Evolutionary conservation across 2,888 invertebrate species (phyloP), one percentile per base, ranked within the genome.

Genomic region (Falcaria lacertinaria): DNA sequence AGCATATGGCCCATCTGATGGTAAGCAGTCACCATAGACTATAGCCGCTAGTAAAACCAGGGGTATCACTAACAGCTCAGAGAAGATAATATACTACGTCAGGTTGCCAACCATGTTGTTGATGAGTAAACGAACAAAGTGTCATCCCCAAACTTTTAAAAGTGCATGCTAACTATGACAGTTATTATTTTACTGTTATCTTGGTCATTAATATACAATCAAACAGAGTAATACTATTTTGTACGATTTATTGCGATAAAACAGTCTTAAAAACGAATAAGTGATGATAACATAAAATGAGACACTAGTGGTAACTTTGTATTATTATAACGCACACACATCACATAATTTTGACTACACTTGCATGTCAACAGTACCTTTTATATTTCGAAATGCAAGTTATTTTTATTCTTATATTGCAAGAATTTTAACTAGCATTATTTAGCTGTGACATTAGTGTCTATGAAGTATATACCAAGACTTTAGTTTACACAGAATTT

Each of bases 241-340:
- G 82, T 88, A 87, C 80, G 74, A 77, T 88, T 86, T 89, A 88
- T 84, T 88, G 79, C 77, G 72, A 78, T 84, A 85, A 87, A 80
- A 85, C 82, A 86, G 79, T 87, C 85, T 87, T 85, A 86, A 77
- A 80, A 79, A 85, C 72, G 80, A 80, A 70, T 69, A 63, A 74
- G 72, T 70, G 74, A 76, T 76, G 78, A 82, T 75, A 87, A 80
- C 74, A 77, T 75, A 79, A 68, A 70, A 65, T 71, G 75, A 77
- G 71, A 77, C 65, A 67, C 66, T 73, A 78, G 76, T 76, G 88
- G 88, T 89, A 89, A 89, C 88, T 88, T 83, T 69, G 65, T 71
- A 67, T 71, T 73, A 50, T 66, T 62, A 62, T 66, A 70, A 72
- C 74, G 66, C 71, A 64, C 74, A 69, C 69, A 77, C 73, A 83